Evolutionary conservation across 2,113 vertebrate genomes (phyloP).

Genomic region (Elaphurus davidianus): DNA sequence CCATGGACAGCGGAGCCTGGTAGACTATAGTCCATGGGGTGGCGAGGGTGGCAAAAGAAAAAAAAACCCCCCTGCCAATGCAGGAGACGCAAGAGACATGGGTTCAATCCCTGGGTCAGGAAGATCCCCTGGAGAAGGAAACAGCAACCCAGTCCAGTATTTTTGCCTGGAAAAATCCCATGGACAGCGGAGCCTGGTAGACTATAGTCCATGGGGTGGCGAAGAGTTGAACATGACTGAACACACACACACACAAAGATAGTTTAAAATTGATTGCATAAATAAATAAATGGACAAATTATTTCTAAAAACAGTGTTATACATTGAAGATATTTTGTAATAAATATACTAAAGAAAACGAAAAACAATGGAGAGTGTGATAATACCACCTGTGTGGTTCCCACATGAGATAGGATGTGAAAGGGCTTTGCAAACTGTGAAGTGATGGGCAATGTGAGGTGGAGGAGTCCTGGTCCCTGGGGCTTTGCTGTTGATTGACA

Average conservation of each 20-base stretch:
- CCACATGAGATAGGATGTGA: no score
- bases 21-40: not conserved
- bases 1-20: not conserved
- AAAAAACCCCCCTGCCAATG: not conserved
- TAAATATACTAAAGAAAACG: not conserved
- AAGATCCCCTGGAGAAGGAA: not conserved
- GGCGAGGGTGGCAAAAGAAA: no score
- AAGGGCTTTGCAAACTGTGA: not conserved
- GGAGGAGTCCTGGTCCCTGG: not conserved
- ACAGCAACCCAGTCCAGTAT: not conserved
- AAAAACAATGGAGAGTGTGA: not conserved
- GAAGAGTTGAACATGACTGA: not conserved
- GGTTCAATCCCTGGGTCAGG: not conserved
- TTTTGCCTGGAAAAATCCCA: not conserved
- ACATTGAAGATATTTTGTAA: not conserved
- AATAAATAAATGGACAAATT: not conserved
- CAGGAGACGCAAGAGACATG: not conserved
- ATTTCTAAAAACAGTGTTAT: not conserved
- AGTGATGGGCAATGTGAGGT: not conserved
- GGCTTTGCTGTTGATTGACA: not conserved
- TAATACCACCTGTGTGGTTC: accelerated
- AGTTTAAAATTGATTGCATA: not conserved
- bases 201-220: not conserved
- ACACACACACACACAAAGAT: not conserved
- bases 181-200: not conserved